phyloP scores from a whole-genome alignment of 2,888 invertebrate species.

The Girardia tigrina region DNA sequence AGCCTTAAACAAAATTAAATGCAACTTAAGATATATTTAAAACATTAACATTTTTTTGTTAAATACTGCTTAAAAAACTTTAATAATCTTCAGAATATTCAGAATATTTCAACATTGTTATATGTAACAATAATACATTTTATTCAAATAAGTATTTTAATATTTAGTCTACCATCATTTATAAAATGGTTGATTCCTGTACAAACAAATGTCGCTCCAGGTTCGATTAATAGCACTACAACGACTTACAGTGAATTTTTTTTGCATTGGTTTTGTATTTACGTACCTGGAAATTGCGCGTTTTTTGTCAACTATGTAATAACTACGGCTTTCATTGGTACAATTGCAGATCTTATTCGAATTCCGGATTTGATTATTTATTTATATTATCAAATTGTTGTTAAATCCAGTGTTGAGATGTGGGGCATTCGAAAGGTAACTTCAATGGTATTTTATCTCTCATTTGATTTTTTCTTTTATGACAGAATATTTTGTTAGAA shows the following conservation, averaged over 20 bases:
- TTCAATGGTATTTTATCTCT: not conserved
- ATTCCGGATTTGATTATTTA: conserved; percentile 82
- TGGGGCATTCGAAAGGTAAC: conserved; percentile 12
- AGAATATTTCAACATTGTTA: too few relatives aligned
- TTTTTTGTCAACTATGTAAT: conserved; percentile 90
- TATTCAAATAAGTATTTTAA: too few relatives aligned
- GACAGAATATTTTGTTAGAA: conserved; percentile 67
- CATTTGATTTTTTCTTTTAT: conserved; percentile 32
- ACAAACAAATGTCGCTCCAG: too few relatives aligned
- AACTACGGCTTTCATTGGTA: conserved; percentile 79
- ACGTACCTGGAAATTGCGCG: conserved; percentile 82
- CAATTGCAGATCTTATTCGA: conserved; percentile 71
- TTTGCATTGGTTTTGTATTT: conserved; percentile 61
- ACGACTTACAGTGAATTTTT: not conserved
- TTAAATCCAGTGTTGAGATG: conserved; percentile 52
- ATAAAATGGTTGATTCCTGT: conserved; percentile 10
- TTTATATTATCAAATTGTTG: conserved; percentile 64
- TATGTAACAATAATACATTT: too few relatives aligned
- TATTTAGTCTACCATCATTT: conserved; percentile 23
- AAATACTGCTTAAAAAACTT: too few relatives aligned
- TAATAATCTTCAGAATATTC: too few relatives aligned
- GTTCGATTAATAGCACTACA: too few relatives aligned
- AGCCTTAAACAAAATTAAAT: too few relatives aligned
- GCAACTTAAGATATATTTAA: too few relatives aligned
- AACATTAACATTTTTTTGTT: too few relatives aligned